Evolutionary conservation across 1,140 invertebrate species (phyloP), one percentile per base, ranked within the genome.

Genomic region (Agraylea sexmaculata): DNA sequence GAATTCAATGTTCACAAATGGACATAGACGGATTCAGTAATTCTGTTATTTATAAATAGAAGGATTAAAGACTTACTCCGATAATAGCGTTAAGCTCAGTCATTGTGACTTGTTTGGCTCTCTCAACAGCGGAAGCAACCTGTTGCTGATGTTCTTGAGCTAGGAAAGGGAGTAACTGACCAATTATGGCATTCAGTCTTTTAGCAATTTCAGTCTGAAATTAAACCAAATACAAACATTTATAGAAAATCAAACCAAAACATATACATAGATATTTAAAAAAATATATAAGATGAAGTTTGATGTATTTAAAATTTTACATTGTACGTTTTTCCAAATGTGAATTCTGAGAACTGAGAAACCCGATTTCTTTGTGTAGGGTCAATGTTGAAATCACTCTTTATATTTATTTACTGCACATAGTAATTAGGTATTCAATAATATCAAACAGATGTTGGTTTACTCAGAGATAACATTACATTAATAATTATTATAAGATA

Each of bases 81-180:
- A 87, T 86, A 50, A 89, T 85, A 40, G 81, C 75, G 62, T 91
- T 91, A 40, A 93, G 69, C 67, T 94, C 89, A 16, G 85, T 77
- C 86, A 94, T 90, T 45, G 88, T 91, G 45, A 97, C 85, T 68
- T 94, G 87, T 64, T 95, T 95, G 16, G 91, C 91, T 61, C 91
- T 70, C 49, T 97, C 91, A 4, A 95, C 83, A 1, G 92, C 88
- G 30, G 80, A 77, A 0, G 89, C 84, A 3, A 95, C 89, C 65
- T 92, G 87, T 57, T 90, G 87, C 57, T 95, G 91, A 57, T 95
- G 91, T 64, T 93, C 90, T 69, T 89, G 87, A 13, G 87, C 83
- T 28, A 94, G 68, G 60, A 87, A 92, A 28, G 90, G 89, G 56
- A 94, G 69, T 40, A 94, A 79, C 68, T 94, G 89, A 35, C 75